A percentile compares a stretch with the other conserved stretches of the same genome.
Evolutionary conservation across 2,888 invertebrate species (phyloP).

Genomic region (Aquatica leii): DNA sequence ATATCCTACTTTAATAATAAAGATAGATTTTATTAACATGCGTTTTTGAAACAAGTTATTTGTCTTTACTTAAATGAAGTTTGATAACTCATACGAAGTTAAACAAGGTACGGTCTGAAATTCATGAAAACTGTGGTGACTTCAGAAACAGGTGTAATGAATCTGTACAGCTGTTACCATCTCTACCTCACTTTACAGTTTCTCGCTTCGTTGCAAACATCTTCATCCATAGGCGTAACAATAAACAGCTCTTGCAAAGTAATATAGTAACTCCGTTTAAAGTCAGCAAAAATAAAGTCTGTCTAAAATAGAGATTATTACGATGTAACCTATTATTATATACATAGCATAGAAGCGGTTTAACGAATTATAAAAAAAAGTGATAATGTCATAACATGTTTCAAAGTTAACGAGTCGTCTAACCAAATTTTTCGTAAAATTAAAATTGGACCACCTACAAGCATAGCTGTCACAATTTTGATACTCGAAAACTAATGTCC

Average conservation of each 20-base stretch:
- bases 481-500: slow-evolving; percentile 16
- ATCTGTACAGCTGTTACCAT: slow-evolving; percentile 47
- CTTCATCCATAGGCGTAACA: slow-evolving; percentile 22
- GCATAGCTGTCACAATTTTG: slow-evolving; percentile 1
- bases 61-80: slow-evolving; percentile 17
- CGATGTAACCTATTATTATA: not conserved
- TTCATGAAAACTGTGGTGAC: slow-evolving; percentile 35
- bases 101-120: slow-evolving; percentile 17
- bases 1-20: no score
- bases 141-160: slow-evolving; percentile 49
- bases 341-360: no score
- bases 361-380: not conserved
- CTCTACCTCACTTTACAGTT: slow-evolving; percentile 33
- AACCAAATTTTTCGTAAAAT: slow-evolving; percentile 16
- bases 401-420: slow-evolving; percentile 17
- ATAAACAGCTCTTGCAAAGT: slow-evolving; percentile 3
- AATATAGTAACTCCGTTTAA: not conserved
- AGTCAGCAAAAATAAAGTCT: not conserved
- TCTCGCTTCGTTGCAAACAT: slow-evolving; percentile 21
- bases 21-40: no score
- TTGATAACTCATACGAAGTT: slow-evolving; percentile 28
- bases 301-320: not conserved
- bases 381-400: slow-evolving; percentile 14
- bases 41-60: not conserved
- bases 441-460: slow-evolving; percentile 23